Conservation (phyloP, 2,797 vertebrate species). For the Diplodus puntazzo region DNA sequence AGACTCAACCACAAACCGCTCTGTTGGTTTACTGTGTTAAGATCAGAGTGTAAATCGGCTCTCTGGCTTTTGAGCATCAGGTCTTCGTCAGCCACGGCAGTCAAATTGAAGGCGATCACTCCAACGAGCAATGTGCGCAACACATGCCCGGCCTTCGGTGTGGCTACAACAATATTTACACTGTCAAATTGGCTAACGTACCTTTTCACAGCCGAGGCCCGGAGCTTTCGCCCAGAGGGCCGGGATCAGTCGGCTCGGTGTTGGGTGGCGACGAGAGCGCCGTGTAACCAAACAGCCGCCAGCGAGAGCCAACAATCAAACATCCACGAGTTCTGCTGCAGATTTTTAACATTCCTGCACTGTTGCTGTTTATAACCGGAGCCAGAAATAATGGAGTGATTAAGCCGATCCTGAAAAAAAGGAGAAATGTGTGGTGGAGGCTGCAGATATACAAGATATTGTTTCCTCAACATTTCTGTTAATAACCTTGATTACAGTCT, state of each 20-base stretch:
- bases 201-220: conserved; percentile 50
- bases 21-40: conserved; percentile 8
- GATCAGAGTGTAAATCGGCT: conserved; percentile 25
- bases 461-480: not conserved
- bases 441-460: not conserved
- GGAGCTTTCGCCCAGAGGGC: not conserved
- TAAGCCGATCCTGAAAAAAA: conserved; percentile 17
- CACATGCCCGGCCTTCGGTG: conserved; percentile 52
- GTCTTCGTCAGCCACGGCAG: conserved; percentile 33
- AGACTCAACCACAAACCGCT: not conserved
- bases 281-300: not conserved
- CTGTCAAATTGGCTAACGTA: conserved; percentile 58
- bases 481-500: not conserved
- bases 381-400: conserved; percentile 35
- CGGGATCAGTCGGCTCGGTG: not conserved
- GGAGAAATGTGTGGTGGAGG: not conserved
- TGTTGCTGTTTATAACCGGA: conserved; percentile 16
- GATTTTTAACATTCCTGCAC: conserved; percentile 31
- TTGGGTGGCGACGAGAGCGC: not conserved
- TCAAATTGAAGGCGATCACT: conserved; percentile 51
- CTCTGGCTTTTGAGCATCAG: conserved; percentile 1
- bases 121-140: conserved; percentile 53
- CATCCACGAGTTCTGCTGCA: conserved; percentile 19
- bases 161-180: conserved; percentile 62
- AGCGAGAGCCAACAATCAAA: conserved; percentile 34